Conservation (phyloP, 2,888 invertebrate species). For the Aphodius granarius region DNA sequence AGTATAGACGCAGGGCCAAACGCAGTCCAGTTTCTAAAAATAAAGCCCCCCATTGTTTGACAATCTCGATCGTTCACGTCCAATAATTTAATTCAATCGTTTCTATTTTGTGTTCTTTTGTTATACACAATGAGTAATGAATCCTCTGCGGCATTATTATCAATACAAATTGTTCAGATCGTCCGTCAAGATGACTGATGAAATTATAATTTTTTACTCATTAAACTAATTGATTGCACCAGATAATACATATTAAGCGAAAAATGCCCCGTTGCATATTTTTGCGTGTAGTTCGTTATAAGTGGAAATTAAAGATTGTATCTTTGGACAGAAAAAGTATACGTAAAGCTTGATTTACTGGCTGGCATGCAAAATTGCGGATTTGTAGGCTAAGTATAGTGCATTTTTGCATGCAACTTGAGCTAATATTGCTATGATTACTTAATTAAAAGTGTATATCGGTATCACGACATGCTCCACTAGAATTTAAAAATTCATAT, state of each 20-base stretch:
- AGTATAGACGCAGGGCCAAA: slow-evolving; percentile 27
- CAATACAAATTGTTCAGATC: not conserved
- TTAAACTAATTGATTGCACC: slow-evolving; percentile 2
- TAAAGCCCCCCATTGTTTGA: not conserved
- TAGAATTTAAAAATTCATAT: no score
- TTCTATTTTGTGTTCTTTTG: not conserved
- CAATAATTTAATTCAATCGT: not conserved
- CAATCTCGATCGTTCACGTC: not conserved
- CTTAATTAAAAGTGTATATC: not conserved
- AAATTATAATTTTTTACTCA: not conserved
- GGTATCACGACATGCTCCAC: not conserved
- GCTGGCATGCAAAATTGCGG: not conserved
- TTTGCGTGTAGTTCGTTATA: not conserved
- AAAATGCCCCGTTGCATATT: not conserved
- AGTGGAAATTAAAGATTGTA: slow-evolving; percentile 4
- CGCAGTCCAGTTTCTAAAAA: slow-evolving; percentile 6
- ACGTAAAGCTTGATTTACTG: not conserved
- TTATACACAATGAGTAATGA: not conserved
- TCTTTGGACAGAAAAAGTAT: not conserved
- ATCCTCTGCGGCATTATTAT: not conserved
- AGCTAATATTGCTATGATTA: not conserved
- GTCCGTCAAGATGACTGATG: not conserved
- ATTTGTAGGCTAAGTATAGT: not conserved
- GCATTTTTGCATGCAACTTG: slow-evolving; percentile 10
- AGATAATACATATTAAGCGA: not conserved